Percentiles rank a stretch among this genome's conserved stretches.
Evolutionary conservation across 2,113 vertebrate species (phyloP).

Genomic region (Todiramphus saurophagus): DNA sequence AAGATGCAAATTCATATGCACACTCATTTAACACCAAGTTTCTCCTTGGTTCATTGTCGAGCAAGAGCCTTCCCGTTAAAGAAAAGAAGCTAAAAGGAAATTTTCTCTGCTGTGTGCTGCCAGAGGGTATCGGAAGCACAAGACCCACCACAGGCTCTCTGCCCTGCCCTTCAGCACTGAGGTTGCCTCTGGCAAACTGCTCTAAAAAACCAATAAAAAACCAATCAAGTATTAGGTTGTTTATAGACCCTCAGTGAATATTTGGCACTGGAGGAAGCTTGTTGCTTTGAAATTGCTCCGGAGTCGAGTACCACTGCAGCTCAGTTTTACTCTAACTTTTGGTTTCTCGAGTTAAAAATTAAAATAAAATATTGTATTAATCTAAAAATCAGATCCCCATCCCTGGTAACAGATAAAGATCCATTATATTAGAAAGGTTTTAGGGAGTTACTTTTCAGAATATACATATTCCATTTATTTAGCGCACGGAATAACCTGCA

Average conservation of each 20-base stretch:
- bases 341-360: no score
- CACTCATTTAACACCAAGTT: neutral
- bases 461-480: fast-evolving
- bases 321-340: neutral
- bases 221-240: neutral
- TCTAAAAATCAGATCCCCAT: neutral
- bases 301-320: neutral
- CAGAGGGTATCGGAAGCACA: fast-evolving
- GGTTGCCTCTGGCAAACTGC: neutral
- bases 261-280: neutral
- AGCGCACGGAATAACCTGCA: neutral
- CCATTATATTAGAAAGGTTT: fast-evolving
- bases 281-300: neutral
- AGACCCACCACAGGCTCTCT: neutral
- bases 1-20: neutral
- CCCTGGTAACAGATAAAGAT: neutral
- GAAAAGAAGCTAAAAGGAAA: neutral
- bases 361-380: fast-evolving
- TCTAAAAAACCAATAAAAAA: neutral
- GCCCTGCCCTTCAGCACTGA: fast-evolving
- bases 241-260: neutral
- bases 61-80: neutral
- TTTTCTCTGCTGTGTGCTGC: neutral
- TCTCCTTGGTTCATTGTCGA: neutral
- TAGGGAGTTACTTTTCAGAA: neutral